A percentile compares a stretch with the other conserved stretches of the same genome.
phyloP scores from a whole-genome alignment of 2,797 vertebrate genomes.

The Anniella stebbinsi region DNA sequence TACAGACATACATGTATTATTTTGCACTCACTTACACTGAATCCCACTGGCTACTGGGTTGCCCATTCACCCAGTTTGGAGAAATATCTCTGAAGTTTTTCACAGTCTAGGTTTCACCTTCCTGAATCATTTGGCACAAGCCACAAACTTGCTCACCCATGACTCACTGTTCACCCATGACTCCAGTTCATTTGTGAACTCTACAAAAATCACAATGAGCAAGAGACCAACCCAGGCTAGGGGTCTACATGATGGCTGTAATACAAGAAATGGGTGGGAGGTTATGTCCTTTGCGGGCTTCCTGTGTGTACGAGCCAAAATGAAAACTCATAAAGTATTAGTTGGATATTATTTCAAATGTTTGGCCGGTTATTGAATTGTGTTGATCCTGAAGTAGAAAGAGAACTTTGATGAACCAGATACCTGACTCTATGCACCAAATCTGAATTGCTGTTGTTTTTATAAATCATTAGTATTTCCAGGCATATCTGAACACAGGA shows the following conservation, averaged over 20 bases:
- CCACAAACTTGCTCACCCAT: background rate
- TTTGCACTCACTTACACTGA: background rate
- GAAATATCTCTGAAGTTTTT: background rate
- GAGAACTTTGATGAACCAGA: background rate
- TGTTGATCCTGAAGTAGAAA: background rate
- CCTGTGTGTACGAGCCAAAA: background rate
- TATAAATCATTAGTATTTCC: background rate
- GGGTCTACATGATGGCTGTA: background rate
- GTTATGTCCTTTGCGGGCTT: background rate
- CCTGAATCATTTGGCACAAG: background rate
- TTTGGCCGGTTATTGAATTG: background rate
- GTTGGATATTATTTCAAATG: background rate
- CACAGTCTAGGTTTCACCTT: background rate
- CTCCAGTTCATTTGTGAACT: background rate
- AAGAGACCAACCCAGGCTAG: background rate
- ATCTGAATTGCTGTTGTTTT: background rate
- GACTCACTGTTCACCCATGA: background rate
- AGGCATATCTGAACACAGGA: background rate
- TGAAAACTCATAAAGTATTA: background rate
- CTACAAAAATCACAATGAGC: background rate
- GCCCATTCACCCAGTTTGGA: background rate
- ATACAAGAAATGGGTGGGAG: background rate
- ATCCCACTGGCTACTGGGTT: background rate
- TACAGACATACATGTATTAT: background rate
- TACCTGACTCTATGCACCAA: background rate